Conservation (phyloP, 2,888 invertebrate species). For the Synanthedon myopaeformis region DNA sequence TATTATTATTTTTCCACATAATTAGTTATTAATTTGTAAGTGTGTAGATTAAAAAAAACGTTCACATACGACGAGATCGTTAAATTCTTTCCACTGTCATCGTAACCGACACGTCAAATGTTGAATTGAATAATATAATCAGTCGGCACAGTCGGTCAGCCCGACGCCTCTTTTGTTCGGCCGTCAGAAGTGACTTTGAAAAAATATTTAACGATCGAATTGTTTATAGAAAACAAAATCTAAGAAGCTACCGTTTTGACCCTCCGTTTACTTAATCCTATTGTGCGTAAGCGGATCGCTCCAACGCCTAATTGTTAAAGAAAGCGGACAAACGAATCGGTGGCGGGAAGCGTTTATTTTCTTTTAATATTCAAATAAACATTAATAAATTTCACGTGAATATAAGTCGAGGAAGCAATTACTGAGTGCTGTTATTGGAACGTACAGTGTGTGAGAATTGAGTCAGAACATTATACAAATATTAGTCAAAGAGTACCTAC, state of each 20-base stretch:
- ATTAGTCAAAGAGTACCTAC: too few relatives aligned
- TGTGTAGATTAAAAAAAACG: too few relatives aligned
- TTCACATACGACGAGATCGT: too few relatives aligned
- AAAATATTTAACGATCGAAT: slow-evolving; percentile 41
- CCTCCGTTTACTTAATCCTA: slow-evolving; percentile 46
- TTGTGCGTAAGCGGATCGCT: slow-evolving; percentile 55
- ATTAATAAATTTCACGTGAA: slow-evolving; percentile 34
- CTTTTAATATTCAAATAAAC: slow-evolving; percentile 49
- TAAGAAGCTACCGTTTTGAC: slow-evolving; percentile 59
- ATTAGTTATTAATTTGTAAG: too few relatives aligned
- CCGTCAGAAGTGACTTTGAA: slow-evolving; percentile 32
- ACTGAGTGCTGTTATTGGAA: slow-evolving; percentile 28
- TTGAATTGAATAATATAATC: slow-evolving; percentile 14
- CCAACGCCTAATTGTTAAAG: slow-evolving; percentile 46
- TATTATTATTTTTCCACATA: too few relatives aligned
- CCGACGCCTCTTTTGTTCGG: slow-evolving; percentile 25
- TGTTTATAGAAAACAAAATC: slow-evolving; percentile 64
- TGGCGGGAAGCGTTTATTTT: slow-evolving; percentile 24
- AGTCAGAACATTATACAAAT: neutral
- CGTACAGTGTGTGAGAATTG: slow-evolving; percentile 4
- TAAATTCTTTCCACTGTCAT: slow-evolving; percentile 5
- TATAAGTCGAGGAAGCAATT: slow-evolving; percentile 27
- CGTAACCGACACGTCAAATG: neutral
- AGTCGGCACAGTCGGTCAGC: slow-evolving; percentile 13
- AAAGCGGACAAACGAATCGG: slow-evolving; percentile 13